Evolutionary conservation across 35 echinoderm and acorn worm genomes (phyloP).

Genomic region (Ophiothrix spiculata): DNA sequence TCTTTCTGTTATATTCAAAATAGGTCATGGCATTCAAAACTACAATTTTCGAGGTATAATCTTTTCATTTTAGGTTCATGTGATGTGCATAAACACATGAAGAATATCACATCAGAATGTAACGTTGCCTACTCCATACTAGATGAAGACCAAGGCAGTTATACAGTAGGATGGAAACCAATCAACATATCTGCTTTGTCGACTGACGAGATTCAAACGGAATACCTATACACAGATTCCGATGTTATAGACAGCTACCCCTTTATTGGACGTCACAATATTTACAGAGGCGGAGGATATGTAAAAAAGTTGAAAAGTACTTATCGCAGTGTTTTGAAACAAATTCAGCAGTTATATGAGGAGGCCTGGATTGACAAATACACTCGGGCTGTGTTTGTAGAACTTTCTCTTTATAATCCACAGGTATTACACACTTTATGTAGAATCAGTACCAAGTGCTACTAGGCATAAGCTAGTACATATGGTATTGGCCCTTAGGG

Average conservation of each 20-base stretch:
- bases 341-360: slow-evolving; percentile 27
- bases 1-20: too few species aligned
- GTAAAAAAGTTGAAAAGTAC: slow-evolving; percentile 38
- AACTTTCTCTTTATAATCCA: slow-evolving; percentile 72
- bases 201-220: neutral
- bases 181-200: slow-evolving; percentile 31
- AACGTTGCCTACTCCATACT: slow-evolving; percentile 49
- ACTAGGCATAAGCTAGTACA: too few species aligned
- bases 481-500: too few species aligned
- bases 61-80: too few species aligned
- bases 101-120: slow-evolving; percentile 40
- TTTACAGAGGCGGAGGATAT: slow-evolving; percentile 87
- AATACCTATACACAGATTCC: slow-evolving; percentile 63
- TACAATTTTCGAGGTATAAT: too few species aligned
- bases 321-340: neutral
- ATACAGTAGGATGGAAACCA: slow-evolving; percentile 58
- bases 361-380: slow-evolving; percentile 77
- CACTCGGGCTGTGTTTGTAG: slow-evolving; percentile 81
- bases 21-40: too few species aligned
- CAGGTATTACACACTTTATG: too few species aligned
- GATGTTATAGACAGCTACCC: slow-evolving; percentile 73
- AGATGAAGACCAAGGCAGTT: slow-evolving; percentile 37
- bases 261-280: slow-evolving; percentile 60
- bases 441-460: too few species aligned
- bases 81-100: slow-evolving; percentile 26